Evolutionary conservation across 2,888 invertebrate genomes (phyloP), one percentile per base, ranked within the genome.

Genomic region (Sesamia inferens): DNA sequence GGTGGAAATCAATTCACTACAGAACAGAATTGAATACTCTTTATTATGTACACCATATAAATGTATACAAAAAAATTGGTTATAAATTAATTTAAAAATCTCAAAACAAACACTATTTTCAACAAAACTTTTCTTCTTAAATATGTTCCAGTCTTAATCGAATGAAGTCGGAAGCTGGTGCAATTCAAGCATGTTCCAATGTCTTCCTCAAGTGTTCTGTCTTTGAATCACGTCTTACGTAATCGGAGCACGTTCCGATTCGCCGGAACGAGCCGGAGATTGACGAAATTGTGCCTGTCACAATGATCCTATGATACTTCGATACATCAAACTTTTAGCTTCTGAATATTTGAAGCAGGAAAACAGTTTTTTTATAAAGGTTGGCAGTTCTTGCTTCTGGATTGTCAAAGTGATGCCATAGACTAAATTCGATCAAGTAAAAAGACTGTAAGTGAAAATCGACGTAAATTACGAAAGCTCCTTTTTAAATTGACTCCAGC

Each of bases 211-310:
- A 82, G 61, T 71, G 78, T 81, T 82, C 76, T 61, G 77, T 69
- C 74, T 74, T 77, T 69, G 74, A 78, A 85, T 78, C 83, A 81
- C 86, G 85, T 86, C 78, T 83, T 78, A 74, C 67, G 70, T 84
- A 86, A 82, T 83, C 87, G 82, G 85, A 85, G 85, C 83, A 85
- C 85, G 87, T 88, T 85, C 85, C 85, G 82, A 85, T 84, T 80
- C 73, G 80, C 87, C 89, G 87, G 88, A 87, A 87, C 86, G 85
- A 68, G 87, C 91, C 91, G 92, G 92, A 92, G 92, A 92, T 92
- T 91, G 92, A 90, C 88, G 89, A 85, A 89, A 89, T 90, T 88
- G 87, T 83, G 87, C 82, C 87, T 83, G 88, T 88, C 88, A 87
- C 85, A 83, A 85, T 76, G 80, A 76, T 68, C 63, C 69, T 70